Base-by-base conservation (phyloP, 2,888 invertebrate genomes). In the Nebria brevicollis region DNA sequence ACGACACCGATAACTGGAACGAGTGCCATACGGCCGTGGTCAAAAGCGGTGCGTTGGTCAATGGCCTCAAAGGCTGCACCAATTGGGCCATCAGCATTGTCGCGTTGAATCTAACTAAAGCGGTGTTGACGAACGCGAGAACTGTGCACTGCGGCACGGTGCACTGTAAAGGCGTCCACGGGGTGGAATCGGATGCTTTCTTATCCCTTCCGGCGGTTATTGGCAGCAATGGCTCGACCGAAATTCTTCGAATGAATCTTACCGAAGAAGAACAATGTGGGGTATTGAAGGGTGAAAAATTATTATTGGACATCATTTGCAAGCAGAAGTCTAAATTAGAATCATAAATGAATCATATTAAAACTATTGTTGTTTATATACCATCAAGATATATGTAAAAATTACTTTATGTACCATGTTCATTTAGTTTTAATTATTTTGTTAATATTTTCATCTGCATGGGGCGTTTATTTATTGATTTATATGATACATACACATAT, bases 11-110 rank as follows among this genome's bases (percentile, higher is more conserved):
- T 87, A 92, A 94, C 83, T 97, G 95, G 95, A 90, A 91, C 83
- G 92, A 94, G 42, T 89, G 95, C n/a, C 42, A 66, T 11, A 34
- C 65, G 4, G 11, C 73, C 41, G 72, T 72, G 15, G 20, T 80
- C 7, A 20, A 75, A 34, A 54, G 26, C 20, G 80, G 64, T 20
- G 20, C 13, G 6, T 4, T 34, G 41, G n/a, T 80, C 6, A 34
- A 68, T 20, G 20, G 25, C 13, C 34, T 75, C 26, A 75, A 80
- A 70, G 97, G 97, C 2, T 97, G 96, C 90, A 97, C 97, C 0
- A 96, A 95, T 26, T 97, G 96, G 96, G 97, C 96, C 13, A 95
- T 97, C 84, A 96, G 96, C 2, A 91, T 96, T 68, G 95, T 95
- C 85, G 92, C 94, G 5, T 91, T 95, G 0, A 91, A 94, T 83